Percentiles rank a stretch among this genome's conserved stretches.
Evolutionary conservation across 2,797 vertebrate genomes (phyloP).

Genomic region (Hypotaenidia okinawae): DNA sequence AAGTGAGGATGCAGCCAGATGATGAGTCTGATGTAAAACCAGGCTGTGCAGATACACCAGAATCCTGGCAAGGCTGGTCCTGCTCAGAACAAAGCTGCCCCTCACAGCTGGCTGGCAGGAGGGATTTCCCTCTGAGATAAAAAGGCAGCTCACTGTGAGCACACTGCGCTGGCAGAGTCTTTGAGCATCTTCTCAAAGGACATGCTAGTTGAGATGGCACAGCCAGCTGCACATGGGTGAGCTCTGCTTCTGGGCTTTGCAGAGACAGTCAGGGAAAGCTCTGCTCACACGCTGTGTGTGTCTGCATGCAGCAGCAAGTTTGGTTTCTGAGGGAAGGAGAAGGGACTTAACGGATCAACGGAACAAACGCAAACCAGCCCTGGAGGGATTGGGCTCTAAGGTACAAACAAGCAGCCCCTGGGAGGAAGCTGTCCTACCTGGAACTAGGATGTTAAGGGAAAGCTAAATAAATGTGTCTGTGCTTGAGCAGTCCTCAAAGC

Average conservation of each 20-base stretch:
- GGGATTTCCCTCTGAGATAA: not conserved
- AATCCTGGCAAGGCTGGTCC: not conserved
- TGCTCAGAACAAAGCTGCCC: not conserved
- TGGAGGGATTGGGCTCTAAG: not conserved
- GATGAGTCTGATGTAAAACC: not conserved
- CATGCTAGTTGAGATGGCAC: not conserved
- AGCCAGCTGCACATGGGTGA: not conserved
- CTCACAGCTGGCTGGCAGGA: not conserved
- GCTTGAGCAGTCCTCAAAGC: not conserved
- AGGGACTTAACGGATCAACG: accelerated
- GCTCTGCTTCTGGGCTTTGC: not conserved
- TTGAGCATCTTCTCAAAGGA: not conserved
- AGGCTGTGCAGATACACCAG: not conserved
- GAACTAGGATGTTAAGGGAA: not conserved
- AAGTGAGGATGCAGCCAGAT: not conserved
- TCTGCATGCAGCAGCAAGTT: not conserved
- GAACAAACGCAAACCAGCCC: not conserved
- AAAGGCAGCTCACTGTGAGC: not conserved
- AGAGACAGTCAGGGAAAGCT: not conserved
- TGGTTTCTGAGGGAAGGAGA: not conserved
- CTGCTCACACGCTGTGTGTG: not conserved
- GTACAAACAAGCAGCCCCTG: not conserved
- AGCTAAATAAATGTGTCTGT: not conserved
- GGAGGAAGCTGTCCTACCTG: not conserved
- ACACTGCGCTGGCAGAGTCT: accelerated